Conservation (phyloP, 2,797 vertebrate species). For the Synanceia verrucosa region DNA sequence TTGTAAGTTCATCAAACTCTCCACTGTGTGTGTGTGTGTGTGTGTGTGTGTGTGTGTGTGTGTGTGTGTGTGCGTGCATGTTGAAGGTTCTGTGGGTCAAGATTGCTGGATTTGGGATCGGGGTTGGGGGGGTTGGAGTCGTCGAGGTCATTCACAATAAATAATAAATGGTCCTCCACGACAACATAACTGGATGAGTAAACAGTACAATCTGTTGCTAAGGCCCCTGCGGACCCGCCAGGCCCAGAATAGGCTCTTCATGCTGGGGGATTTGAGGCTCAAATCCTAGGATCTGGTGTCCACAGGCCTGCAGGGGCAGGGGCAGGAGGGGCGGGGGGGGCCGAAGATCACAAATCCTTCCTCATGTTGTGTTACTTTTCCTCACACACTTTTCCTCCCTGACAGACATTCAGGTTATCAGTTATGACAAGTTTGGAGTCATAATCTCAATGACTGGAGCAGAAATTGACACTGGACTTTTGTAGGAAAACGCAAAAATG, state of each 20-base stretch:
- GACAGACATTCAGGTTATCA: not conserved
- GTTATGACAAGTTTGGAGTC: not conserved
- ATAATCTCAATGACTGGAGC: too few relatives aligned
- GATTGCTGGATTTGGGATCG: not conserved
- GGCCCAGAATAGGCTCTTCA: constrained; percentile 80
- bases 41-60: not conserved
- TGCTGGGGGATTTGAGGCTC: constrained; percentile 74
- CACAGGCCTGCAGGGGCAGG: constrained; percentile 45
- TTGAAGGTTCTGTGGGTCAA: not conserved
- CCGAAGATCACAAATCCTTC: constrained; percentile 39
- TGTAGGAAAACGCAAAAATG: too few relatives aligned
- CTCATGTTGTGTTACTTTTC: constrained; percentile 18
- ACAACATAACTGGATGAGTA: constrained; percentile 65
- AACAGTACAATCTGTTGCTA: constrained; percentile 83
- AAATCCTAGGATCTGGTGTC: constrained; percentile 84
- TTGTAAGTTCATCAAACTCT: not conserved
- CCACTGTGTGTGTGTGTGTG: not conserved
- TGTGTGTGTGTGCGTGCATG: not conserved
- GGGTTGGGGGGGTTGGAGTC: not conserved
- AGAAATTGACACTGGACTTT: too few relatives aligned
- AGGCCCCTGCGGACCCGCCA: constrained; percentile 66
- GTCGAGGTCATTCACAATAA: constrained; percentile 55
- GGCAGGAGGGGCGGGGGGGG: not conserved
- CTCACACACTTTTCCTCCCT: not conserved
- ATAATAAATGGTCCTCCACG: constrained; percentile 63